Base-by-base conservation (phyloP, 2,888 invertebrate genomes). In the Caenorhabditis sulstoni region DNA sequence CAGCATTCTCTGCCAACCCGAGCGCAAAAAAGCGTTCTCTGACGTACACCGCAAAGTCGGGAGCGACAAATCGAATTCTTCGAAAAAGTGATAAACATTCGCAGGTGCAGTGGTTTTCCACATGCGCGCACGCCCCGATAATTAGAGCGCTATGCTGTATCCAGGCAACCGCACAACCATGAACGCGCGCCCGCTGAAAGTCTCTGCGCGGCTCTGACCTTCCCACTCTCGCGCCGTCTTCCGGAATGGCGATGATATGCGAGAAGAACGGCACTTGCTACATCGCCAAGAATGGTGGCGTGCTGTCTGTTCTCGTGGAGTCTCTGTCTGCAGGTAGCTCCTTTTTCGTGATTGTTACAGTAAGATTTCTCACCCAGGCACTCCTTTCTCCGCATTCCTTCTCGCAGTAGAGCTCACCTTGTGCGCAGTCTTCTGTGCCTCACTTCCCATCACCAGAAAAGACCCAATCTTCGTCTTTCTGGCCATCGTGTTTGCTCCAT, bases 101-200 rank as follows among this genome's bases (percentile, higher is more conserved):
- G 73, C 73, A 73, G 64, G 64, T 64, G 73, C 49, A 64, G 45
- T 45, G 16, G 47, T 71, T 71, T 57, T 57, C 37, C 47, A 35
- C 59, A 20, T 20, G 57, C 14, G 57, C 53, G 29, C 47, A 39
- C 70, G 49, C 29, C 18, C 57, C 47, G 5, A 70, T 62, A 61
- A 67, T 71, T 71, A 71, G 62, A 55, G 64, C 64, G 71, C 35
- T 47, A 1, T 29, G 53, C 14, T 41, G 73, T 73, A 20, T 64
- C 73, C 73, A 57, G 49, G 73, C 73, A 73, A 73, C 73, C 23
- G 55, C 37, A 57, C 50, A 73, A 73, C 57, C 57, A 73, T 58
- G 71, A 71, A 62, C 49, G 29, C 62, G 64, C 23, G 8, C 22
- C 39, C 9, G 49, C 62, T 64, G 49, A 55, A 55, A 52, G 44